Evolutionary conservation across 2,113 vertebrate species (phyloP).

Genomic region (Aptenodytes patagonicus): DNA sequence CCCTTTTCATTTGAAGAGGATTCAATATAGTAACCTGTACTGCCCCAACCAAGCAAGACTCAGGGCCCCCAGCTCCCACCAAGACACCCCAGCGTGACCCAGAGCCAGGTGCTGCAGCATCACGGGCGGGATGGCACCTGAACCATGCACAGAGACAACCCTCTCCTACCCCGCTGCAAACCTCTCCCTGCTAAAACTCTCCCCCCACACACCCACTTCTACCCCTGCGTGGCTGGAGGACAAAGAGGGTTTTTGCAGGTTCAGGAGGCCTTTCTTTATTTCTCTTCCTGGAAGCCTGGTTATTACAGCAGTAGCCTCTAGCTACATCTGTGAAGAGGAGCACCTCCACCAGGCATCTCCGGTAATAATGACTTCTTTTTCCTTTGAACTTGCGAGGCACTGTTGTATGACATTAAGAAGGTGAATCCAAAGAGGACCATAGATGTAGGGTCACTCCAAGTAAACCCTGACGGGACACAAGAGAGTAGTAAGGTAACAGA

Average conservation of each 20-base stretch:
- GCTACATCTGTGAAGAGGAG: constrained; percentile 34
- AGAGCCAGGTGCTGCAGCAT: background rate
- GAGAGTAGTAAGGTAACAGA: constrained; percentile 87
- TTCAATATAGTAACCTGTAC: background rate
- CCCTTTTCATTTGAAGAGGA: background rate
- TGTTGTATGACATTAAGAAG: constrained; percentile 82
- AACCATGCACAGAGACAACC: accelerated
- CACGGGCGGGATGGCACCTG: accelerated
- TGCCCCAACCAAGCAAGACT: background rate
- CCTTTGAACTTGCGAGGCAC: constrained; percentile 71
- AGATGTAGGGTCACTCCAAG: constrained; percentile 86
- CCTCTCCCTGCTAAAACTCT: background rate
- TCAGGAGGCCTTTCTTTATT: constrained; percentile 22
- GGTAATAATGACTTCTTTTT: constrained; percentile 40
- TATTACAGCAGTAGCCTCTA: constrained; percentile 51
- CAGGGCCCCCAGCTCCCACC: accelerated
- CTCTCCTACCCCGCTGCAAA: background rate
- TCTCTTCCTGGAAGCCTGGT: constrained; percentile 13
- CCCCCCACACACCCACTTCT: background rate
- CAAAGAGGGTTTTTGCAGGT: background rate
- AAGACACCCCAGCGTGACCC: background rate
- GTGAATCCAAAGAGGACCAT: constrained; percentile 87
- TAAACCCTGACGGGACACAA: constrained; percentile 84
- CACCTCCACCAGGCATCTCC: constrained; percentile 39
- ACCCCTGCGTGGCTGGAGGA: background rate